phyloP scores from a whole-genome alignment of 2,113 vertebrate species.

The Sterna hirundo region DNA sequence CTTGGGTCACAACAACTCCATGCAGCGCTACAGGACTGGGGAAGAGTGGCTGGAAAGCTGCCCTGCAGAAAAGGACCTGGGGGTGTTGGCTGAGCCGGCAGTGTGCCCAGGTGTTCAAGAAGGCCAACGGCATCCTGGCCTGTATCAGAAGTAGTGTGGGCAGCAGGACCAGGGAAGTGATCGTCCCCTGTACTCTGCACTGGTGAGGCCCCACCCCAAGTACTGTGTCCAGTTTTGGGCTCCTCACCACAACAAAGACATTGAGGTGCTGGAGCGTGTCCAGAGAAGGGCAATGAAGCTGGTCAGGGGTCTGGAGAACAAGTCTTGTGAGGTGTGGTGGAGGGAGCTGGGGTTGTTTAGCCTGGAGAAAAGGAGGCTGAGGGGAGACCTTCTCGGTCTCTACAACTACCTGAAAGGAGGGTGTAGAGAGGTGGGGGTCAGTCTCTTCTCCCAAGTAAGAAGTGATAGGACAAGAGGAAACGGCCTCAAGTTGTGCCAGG shows the following conservation, averaged over 20 bases:
- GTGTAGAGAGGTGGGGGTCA: fast-evolving
- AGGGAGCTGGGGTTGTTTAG: background rate
- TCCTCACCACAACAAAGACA: background rate
- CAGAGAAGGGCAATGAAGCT: background rate
- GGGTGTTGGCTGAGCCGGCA: background rate
- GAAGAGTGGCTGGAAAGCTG: background rate
- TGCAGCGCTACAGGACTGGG: background rate
- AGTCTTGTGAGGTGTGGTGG: background rate
- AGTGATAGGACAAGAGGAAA: background rate
- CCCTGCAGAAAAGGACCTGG: background rate
- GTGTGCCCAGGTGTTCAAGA: background rate
- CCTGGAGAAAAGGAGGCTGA: background rate
- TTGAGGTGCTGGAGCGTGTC: background rate
- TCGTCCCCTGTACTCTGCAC: background rate
- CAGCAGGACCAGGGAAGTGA: background rate
- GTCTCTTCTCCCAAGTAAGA: background rate
- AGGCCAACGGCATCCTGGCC: background rate
- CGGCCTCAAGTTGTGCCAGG: background rate
- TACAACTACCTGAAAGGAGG: background rate
- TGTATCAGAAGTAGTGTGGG: background rate
- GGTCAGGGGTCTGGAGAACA: background rate
- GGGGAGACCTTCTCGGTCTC: background rate
- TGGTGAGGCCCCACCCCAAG: background rate
- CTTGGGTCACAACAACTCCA: background rate
- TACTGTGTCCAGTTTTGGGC: background rate